These are phyloP conservation scores for Armadillidium nasatum DNA, from an alignment of 1,140 invertebrate genomes.

Conservation along the genomic window DNA sequence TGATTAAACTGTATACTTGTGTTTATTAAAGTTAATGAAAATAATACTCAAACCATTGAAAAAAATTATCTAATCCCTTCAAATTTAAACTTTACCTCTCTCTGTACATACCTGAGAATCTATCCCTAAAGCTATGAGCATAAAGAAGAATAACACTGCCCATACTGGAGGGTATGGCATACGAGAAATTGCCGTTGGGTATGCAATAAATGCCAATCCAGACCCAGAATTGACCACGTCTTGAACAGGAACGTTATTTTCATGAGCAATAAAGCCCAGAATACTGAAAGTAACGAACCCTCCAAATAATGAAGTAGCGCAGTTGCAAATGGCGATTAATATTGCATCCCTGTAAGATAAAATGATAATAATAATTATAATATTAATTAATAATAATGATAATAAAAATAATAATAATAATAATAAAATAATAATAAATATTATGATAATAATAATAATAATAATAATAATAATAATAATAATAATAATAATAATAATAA, in stretches of 20 bases:
- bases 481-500: no score
- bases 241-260: constrained; percentile 47
- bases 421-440: no score
- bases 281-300: constrained; percentile 59
- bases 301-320: constrained; percentile 50
- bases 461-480: no score
- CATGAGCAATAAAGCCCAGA: constrained; percentile 51
- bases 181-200: constrained; percentile 50
- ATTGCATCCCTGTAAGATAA: constrained; percentile 47
- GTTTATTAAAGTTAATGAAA: no score
- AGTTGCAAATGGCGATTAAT: constrained; percentile 49
- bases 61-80: no score
- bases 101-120: constrained; percentile 45
- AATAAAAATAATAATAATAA: no score
- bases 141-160: constrained; percentile 50
- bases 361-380: no score
- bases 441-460: no score
- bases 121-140: constrained; percentile 50
- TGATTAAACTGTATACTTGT: no score
- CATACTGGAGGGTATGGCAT: constrained; percentile 50
- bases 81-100: neutral
- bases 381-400: no score
- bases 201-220: constrained; percentile 48
- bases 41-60: no score
- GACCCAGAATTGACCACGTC: constrained; percentile 49